Evolutionary conservation across 2,888 invertebrate genomes (phyloP), one percentile per base, ranked within the genome.

Genomic region (Bombylius discolor): DNA sequence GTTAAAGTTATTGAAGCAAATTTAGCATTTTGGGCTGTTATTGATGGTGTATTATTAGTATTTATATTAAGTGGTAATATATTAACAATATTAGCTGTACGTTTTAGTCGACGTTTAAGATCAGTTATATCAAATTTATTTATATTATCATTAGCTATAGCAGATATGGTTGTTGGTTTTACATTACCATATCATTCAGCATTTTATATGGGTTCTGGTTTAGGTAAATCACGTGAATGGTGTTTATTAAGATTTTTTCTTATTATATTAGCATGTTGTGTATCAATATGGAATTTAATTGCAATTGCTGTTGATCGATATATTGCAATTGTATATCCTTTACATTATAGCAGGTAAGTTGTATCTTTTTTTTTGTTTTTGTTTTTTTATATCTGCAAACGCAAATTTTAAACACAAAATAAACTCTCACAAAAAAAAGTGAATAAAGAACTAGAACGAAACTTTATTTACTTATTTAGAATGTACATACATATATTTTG

Each of bases 281-380:
- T 86, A 52, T 89, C 88, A 62, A 84, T 89, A 65, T 82, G 82
- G 74, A 89, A 88, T 70, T 78, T 89, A 62, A 82, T 87, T 65
- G 81, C 84, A 52, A 87, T 89, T 62, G 89, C 89, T 39, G 78
- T 85, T 58, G 89, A 89, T 75, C 79, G 85, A 69, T 89, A 88
- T 69, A 80, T 88, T 63, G 88, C 87, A 1, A 85, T 89, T 64
- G 80, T 89, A 49, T 83, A 87, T 71, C 88, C 89, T 11, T 76
- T 89, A 62, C 84, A 85, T 72, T 89, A 89, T 73, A 80, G 81
- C 68, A 79, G 84, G 68, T 73, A 60, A 66, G 65, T 62, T 39
- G 32, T 50, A 39, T 23, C 1, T 23, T 23, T 23, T 23, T 23
- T 1, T 23, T 23, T 23, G n/a, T n/a, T n/a, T n/a, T n/a, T n/a